phyloP scores from a whole-genome alignment of 1,140 invertebrate genomes.

The Hycleus cichorii region DNA sequence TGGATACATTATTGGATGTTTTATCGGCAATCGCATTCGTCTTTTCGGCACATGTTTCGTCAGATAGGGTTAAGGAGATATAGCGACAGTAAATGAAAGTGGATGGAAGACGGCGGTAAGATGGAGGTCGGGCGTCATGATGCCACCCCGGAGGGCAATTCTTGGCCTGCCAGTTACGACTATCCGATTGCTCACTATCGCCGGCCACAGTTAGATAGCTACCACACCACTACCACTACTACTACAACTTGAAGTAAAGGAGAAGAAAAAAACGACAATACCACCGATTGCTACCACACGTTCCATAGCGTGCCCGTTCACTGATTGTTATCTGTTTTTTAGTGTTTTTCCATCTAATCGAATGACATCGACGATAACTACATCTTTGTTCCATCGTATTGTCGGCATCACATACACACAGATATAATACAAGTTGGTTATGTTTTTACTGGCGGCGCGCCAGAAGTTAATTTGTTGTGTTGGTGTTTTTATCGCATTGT shows the following conservation, averaged over 20 bases:
- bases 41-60: conserved; percentile 19
- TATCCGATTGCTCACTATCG: conserved; percentile 30
- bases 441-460: conserved; percentile 20
- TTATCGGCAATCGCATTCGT: conserved; percentile 25
- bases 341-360: conserved; percentile 31
- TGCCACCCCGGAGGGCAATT: conserved; percentile 32
- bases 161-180: conserved; percentile 28
- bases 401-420: conserved; percentile 5
- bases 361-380: conserved; percentile 19
- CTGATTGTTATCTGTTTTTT: conserved; percentile 35
- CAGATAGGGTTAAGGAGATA: conserved; percentile 24
- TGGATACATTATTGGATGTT: conserved; percentile 20
- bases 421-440: conserved; percentile 11
- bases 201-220: conserved; percentile 11
- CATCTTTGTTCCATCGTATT: not conserved
- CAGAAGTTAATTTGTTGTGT: conserved; percentile 30
- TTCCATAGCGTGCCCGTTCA: conserved; percentile 9
- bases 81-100: conserved; percentile 30
- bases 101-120: conserved; percentile 24
- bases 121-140: conserved; percentile 24
- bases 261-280: too few species aligned
- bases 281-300: too few species aligned
- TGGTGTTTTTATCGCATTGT: conserved; percentile 26
- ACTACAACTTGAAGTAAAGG: not conserved
- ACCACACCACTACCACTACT: not conserved